Evolutionary conservation across 1,140 invertebrate species (phyloP).

Genomic region (Scaptodrosophila lebanonensis): DNA sequence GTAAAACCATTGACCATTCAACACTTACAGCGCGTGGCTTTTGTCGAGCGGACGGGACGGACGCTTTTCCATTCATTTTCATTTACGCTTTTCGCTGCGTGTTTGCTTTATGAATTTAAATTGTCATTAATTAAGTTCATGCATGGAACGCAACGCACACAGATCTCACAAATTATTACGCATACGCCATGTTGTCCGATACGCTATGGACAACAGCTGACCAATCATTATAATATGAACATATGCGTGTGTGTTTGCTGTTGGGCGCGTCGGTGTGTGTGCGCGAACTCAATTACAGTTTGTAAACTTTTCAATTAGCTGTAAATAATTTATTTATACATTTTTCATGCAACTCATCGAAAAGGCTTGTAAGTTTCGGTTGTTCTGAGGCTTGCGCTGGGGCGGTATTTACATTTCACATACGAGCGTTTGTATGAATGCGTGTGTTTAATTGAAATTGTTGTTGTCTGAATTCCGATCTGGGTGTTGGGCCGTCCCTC

Average conservation of each 20-base stretch:
- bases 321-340: slow-evolving; percentile 71
- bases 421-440: slow-evolving; percentile 3
- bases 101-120: slow-evolving; percentile 75
- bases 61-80: slow-evolving; percentile 65
- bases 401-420: slow-evolving; percentile 23
- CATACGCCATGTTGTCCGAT: slow-evolving; percentile 45
- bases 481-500: too few species aligned
- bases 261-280: neutral
- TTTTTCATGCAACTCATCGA: slow-evolving; percentile 67
- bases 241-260: slow-evolving; percentile 28
- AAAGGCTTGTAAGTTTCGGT: too few species aligned
- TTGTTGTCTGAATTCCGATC: too few species aligned
- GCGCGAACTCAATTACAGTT: slow-evolving; percentile 69
- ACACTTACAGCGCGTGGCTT: slow-evolving; percentile 49
- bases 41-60: slow-evolving; percentile 36
- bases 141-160: slow-evolving; percentile 10
- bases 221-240: slow-evolving; percentile 53
- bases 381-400: too few species aligned
- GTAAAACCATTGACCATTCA: slow-evolving; percentile 28
- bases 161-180: slow-evolving; percentile 50
- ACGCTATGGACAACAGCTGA: slow-evolving; percentile 30
- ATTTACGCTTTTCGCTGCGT: slow-evolving; percentile 68
- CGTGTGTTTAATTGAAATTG: slow-evolving; percentile 59
- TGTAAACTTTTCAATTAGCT: slow-evolving; percentile 73
- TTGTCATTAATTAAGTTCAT: slow-evolving; percentile 70